Evolutionary conservation across 2,113 vertebrate genomes (phyloP), one percentile per base, ranked within the genome.

Genomic region (Nothocercus nigrocapillus): DNA sequence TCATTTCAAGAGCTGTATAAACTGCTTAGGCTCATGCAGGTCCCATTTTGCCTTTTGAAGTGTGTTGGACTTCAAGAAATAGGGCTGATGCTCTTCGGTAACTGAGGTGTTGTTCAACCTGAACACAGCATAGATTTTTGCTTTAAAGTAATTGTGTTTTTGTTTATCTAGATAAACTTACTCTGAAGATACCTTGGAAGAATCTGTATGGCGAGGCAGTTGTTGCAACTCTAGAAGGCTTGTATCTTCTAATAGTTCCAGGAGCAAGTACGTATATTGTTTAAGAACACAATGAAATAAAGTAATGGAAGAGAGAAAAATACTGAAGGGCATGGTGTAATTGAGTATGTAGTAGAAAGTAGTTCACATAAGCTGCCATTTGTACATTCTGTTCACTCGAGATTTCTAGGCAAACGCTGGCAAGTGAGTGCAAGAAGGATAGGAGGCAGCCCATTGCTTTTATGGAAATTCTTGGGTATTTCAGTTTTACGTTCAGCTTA

Each of bases 111-210:
- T 82, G 24, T 72, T 82, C 75, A 56, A 8, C 63, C 19, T 38
- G 75, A 76, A 36, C 5, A 22, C 20, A 32, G 28, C 2, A 2
- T 20, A 22, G 82, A 13, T 53, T 51, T 44, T 61, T 61, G 32
- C 64, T 86, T 74, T 89, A 49, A 58, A 80, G 20, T 87, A 45
- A 83, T 30, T 75, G 2, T 58, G 21, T 91, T 75, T 96, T 75
- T 88, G 82, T 98, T 95, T 95, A 53, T 97, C 79, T 96, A 99
- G 99, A 98, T 84, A 99, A 99, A 93, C 98, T 99, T 81, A 99
- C 98, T 13, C 82, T 99, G 98, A 99, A 99, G 98, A 99, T 99
- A 89, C 99, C 99, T 53, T 99, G 99, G 99, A 99, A 99, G 97
- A 99, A 99, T 93, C 98, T 99, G 22, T 99, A 99, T 90, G 99